Percentiles rank a stretch among this genome's conserved stretches.
Evolutionary conservation across 2,113 vertebrate species (phyloP).

Genomic region (Salvelinus alpinus): DNA sequence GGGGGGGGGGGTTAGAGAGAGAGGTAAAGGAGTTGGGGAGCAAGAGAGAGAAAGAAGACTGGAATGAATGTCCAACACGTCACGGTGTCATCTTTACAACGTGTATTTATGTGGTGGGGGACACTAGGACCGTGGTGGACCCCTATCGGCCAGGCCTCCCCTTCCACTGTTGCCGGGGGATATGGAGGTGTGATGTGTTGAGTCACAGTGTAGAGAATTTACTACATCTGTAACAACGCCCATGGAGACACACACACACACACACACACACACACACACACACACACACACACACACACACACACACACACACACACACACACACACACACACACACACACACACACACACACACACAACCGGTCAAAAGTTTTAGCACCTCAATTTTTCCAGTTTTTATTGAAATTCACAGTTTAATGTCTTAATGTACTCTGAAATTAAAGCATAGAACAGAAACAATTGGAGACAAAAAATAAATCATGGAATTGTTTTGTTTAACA

Average conservation of each 20-base stretch:
- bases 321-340: neutral
- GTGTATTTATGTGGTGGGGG: too few relatives aligned
- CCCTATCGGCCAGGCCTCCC: neutral
- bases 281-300: slow-evolving; percentile 41
- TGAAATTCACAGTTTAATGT: too few relatives aligned
- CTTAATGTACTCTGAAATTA: too few relatives aligned
- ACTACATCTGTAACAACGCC: neutral
- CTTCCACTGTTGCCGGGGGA: slow-evolving; percentile 30
- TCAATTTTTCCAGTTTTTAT: too few relatives aligned
- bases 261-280: neutral
- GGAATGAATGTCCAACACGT: neutral
- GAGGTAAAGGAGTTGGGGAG: neutral
- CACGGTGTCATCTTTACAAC: too few relatives aligned
- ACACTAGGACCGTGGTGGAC: neutral
- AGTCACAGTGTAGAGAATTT: slow-evolving; percentile 20
- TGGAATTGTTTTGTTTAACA: too few relatives aligned
- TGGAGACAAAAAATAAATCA: too few relatives aligned
- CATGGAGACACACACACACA: neutral
- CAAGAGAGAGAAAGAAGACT: neutral
- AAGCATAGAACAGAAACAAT: too few relatives aligned
- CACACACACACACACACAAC: slow-evolving; percentile 1
- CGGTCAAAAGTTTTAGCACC: neutral
- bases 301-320: neutral
- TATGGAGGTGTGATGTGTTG: slow-evolving; percentile 30
- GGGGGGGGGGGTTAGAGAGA: neutral